A percentile compares a stretch with the other conserved stretches of the same genome.
phyloP scores from a whole-genome alignment of 2,888 invertebrate genomes.

The Malacosoma neustria region DNA sequence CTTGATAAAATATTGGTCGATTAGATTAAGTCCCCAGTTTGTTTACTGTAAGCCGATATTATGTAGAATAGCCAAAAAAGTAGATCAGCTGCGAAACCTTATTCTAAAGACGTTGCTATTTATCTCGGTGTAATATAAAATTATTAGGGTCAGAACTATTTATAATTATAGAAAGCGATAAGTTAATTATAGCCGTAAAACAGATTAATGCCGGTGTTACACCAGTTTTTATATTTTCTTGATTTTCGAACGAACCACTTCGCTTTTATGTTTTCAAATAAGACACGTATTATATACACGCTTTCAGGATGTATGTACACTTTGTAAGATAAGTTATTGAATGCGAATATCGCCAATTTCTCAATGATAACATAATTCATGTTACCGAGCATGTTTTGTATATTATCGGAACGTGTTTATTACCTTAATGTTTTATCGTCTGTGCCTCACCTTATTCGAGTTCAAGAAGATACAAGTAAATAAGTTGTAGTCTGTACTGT shows the following conservation, averaged over 20 bases:
- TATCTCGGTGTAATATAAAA: conserved; percentile 9
- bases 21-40: conserved; percentile 21
- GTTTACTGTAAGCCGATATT: conserved; percentile 9
- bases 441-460: too few relatives aligned
- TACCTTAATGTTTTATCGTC: too few relatives aligned
- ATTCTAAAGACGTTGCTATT: conserved; percentile 5
- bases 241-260: background rate
- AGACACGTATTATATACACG: background rate
- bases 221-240: background rate
- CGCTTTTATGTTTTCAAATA: background rate
- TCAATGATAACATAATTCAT: too few relatives aligned
- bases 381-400: too few relatives aligned
- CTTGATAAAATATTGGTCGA: conserved; percentile 17
- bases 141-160: background rate
- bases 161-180: background rate
- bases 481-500: too few relatives aligned
- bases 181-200: background rate
- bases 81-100: background rate
- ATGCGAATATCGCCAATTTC: too few relatives aligned
- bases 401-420: too few relatives aligned
- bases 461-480: too few relatives aligned
- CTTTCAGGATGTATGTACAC: too few relatives aligned
- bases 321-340: too few relatives aligned
- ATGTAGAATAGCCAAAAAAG: conserved; percentile 13
- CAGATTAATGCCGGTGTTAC: background rate